Percentiles rank a stretch among this genome's conserved stretches.
Conservation (phyloP, 2,888 invertebrate species). For the Ditylenchus weischeri region DNA sequence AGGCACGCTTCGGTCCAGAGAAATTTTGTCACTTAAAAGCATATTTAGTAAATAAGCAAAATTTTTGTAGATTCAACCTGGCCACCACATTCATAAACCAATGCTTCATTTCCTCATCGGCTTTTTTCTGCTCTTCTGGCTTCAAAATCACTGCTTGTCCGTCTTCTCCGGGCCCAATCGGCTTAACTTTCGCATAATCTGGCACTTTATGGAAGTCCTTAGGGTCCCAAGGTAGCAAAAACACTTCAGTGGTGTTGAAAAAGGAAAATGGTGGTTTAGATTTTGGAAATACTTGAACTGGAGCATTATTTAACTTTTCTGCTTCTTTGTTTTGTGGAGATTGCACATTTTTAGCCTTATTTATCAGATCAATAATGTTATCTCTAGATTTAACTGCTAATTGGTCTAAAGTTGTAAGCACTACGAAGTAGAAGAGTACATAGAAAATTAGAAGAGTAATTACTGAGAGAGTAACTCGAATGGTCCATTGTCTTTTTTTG, state of each 20-base stretch:
- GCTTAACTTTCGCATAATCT: not conserved
- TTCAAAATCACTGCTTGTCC: constrained; percentile 35
- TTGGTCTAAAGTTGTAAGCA: constrained; percentile 7
- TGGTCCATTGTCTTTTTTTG: constrained; percentile 1
- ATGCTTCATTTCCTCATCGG: constrained; percentile 41
- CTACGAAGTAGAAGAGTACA: constrained; percentile 16
- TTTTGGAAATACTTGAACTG: not conserved
- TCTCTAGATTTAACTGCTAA: constrained; percentile 17
- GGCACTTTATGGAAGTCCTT: not conserved
- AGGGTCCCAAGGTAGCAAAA: not conserved
- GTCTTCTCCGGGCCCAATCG: constrained; percentile 32
- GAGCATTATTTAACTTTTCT: not conserved
- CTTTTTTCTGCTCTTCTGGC: constrained; percentile 35
- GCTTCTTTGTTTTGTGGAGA: no score
- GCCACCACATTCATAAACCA: constrained; percentile 49
- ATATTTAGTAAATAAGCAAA: constrained; percentile 15
- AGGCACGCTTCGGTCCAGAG: constrained; percentile 61
- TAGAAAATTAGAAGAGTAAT: constrained; percentile 17
- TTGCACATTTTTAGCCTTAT: no score
- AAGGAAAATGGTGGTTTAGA: not conserved
- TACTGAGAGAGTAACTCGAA: constrained; percentile 4
- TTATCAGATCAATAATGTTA: not conserved
- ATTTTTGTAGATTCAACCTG: constrained; percentile 38
- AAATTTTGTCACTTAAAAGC: constrained; percentile 61
- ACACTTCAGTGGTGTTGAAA: not conserved